These are phyloP conservation scores for Drosophila navojoa DNA, from an alignment of 1,140 invertebrate species.

Conservation along the genomic window DNA sequence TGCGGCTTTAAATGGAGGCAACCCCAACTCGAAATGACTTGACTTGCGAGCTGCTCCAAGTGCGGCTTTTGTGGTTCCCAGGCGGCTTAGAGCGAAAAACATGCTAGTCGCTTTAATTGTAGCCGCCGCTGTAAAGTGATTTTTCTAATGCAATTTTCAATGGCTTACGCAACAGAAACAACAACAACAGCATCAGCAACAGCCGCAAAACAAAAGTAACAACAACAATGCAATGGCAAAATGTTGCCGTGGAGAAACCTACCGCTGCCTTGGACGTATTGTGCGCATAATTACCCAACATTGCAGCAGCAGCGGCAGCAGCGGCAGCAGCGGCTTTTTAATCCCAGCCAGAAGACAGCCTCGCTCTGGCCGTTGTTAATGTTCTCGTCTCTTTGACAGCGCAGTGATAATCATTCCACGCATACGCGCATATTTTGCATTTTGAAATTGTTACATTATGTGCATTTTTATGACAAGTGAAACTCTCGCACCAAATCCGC, in stretches of 20 bases:
- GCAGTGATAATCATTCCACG: constrained; percentile 68
- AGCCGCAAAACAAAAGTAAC: constrained; percentile 33
- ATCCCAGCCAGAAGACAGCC: constrained; percentile 16
- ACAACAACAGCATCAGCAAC: constrained; percentile 39
- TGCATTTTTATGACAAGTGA: constrained; percentile 77
- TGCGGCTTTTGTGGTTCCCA: constrained; percentile 78
- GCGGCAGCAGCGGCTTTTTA: constrained; percentile 48
- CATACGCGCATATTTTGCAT: constrained; percentile 82
- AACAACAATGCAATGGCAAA: constrained; percentile 45
- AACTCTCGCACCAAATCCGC: constrained; percentile 46
- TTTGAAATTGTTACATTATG: constrained; percentile 79
- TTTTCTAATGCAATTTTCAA: constrained; percentile 80
- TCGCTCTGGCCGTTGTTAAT: constrained; percentile 6
- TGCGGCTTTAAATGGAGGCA: constrained; percentile 40
- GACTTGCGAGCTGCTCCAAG: constrained; percentile 27
- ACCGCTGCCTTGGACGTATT: constrained; percentile 75
- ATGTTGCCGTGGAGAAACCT: constrained; percentile 60
- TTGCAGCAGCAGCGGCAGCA: not conserved
- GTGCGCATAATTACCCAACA: constrained; percentile 73
- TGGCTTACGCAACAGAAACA: constrained; percentile 63
- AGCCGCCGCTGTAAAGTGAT: constrained; percentile 72
- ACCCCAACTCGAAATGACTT: constrained; percentile 34
- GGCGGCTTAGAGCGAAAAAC: constrained; percentile 72
- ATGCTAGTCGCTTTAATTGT: constrained; percentile 79
- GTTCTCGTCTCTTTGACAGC: constrained; percentile 42